Conservation (phyloP, 2,113 vertebrate genomes). For the Erythrocercus mccallii region DNA sequence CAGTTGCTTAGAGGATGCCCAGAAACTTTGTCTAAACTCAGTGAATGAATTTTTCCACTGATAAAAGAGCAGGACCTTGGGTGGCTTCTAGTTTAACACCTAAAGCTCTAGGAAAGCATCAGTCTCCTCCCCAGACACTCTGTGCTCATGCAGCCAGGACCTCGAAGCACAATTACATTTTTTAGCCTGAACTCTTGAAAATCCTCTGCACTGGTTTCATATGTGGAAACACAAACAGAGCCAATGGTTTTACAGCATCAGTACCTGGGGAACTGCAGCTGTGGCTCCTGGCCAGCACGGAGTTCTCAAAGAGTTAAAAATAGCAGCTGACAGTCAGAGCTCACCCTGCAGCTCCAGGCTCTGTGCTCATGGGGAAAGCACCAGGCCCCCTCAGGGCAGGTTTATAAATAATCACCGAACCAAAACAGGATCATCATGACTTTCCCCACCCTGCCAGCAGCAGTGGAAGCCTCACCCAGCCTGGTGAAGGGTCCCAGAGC, state of each 20-base stretch:
- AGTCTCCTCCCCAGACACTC: neutral
- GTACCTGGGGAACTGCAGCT: neutral
- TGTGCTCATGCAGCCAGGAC: neutral
- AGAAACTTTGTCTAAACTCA: neutral
- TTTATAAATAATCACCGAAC: neutral
- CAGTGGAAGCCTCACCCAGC: neutral
- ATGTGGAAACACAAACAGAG: neutral
- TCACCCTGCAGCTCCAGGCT: neutral
- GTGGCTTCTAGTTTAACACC: neutral
- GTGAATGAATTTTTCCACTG: neutral
- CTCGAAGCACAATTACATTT: neutral
- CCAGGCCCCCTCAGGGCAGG: neutral
- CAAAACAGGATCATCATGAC: neutral
- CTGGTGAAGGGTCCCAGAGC: no score
- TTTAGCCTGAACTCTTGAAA: neutral
- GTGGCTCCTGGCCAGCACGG: neutral
- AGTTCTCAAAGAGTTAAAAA: constrained; percentile 16
- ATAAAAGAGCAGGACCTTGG: neutral
- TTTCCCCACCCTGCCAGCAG: neutral
- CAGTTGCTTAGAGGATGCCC: neutral
- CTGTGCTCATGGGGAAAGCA: neutral
- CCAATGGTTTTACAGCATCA: neutral
- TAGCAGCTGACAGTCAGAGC: neutral
- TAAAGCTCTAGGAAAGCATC: neutral
- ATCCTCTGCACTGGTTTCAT: neutral